phyloP scores from a whole-genome alignment of 2,797 vertebrate species.

The Rhinella marina region DNA sequence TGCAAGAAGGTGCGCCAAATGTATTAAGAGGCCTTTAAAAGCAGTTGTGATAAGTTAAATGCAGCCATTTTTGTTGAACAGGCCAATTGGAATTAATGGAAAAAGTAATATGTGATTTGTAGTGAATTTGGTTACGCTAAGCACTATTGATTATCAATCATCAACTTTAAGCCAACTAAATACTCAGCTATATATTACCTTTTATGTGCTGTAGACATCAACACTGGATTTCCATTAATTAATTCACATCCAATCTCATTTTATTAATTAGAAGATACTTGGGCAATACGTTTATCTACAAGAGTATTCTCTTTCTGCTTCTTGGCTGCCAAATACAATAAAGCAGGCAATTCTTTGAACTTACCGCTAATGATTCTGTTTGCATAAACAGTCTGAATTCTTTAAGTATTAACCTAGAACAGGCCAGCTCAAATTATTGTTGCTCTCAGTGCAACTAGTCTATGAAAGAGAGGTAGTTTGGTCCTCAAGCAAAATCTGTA shows the following conservation, averaged over 20 bases:
- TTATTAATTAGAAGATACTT: neutral
- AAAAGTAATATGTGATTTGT: neutral
- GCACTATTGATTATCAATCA: neutral
- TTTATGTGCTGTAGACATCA: neutral
- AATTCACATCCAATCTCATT: neutral
- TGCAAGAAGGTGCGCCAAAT: too few species aligned
- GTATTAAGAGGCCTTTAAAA: neutral
- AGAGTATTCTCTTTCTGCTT: neutral
- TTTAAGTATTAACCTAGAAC: neutral
- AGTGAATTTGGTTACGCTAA: neutral
- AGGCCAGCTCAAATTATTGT: neutral
- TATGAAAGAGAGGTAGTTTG: neutral
- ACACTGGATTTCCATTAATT: neutral
- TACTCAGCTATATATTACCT: constrained; percentile 15
- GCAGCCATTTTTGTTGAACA: neutral
- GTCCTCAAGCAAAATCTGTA: too few species aligned
- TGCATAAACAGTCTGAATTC: neutral
- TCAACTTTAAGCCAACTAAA: neutral
- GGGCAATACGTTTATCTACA: neutral
- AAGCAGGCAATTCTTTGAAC: neutral
- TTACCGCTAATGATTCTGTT: neutral
- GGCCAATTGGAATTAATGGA: neutral
- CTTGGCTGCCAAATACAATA: neutral
- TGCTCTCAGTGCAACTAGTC: neutral
- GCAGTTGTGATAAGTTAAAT: neutral